Conservation (phyloP, 2,888 invertebrate genomes). For the Lordiphosa andalusiaca region DNA sequence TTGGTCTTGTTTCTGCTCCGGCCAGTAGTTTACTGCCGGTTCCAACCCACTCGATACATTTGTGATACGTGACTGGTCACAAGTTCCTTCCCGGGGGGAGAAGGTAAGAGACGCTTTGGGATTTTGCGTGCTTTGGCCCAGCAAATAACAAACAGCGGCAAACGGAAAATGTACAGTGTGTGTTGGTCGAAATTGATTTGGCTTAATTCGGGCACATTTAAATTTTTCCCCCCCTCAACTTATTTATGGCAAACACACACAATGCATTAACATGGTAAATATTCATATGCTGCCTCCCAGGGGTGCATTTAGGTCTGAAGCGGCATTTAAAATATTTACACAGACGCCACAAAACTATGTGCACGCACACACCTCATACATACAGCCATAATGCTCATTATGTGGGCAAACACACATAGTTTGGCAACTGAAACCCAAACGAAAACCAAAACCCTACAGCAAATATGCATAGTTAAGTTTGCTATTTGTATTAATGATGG, state of each 20-base stretch:
- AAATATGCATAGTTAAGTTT: constrained; percentile 58
- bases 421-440: constrained; percentile 14
- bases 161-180: constrained; percentile 41
- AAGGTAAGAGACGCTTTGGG: constrained; percentile 35
- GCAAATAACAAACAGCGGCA: constrained; percentile 44
- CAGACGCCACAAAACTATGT: constrained; percentile 55
- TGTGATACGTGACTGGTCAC: constrained; percentile 71
- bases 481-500: constrained; percentile 69
- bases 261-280: constrained; percentile 9
- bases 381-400: constrained; percentile 55
- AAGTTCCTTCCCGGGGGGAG: constrained; percentile 25
- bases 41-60: constrained; percentile 68
- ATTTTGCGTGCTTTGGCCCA: constrained; percentile 35
- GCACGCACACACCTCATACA: constrained; percentile 26
- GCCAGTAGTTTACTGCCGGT: constrained; percentile 66
- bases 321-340: constrained; percentile 65
- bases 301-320: constrained; percentile 54
- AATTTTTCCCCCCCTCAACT: constrained; percentile 41
- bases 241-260: constrained; percentile 4
- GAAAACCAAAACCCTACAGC: constrained; percentile 23
- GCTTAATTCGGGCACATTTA: constrained; percentile 68
- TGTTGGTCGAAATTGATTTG: constrained; percentile 65
- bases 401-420: constrained; percentile 49
- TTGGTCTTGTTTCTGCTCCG: constrained; percentile 40
- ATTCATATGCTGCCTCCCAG: constrained; percentile 28